These are phyloP conservation scores for Catharus ustulatus DNA, from an alignment of 2,797 vertebrate species.

Conservation along the genomic window DNA sequence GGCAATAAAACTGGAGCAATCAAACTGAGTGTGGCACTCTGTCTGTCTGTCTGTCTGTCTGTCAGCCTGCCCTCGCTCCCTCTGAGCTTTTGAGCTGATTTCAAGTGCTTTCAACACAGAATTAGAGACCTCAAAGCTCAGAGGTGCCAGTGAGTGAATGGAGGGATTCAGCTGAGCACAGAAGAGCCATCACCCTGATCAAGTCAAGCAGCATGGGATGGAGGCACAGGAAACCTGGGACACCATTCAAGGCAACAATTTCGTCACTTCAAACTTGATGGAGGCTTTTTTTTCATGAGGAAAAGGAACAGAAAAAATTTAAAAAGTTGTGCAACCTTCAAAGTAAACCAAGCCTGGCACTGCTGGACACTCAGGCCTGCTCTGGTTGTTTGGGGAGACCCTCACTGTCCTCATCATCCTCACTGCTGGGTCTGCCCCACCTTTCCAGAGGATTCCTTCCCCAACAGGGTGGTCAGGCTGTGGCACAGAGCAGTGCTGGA, in stretches of 20 bases:
- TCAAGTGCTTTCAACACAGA: not conserved
- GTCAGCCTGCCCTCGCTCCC: not conserved
- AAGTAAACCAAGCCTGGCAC: not conserved
- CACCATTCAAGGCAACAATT: not conserved
- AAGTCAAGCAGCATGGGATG: not conserved
- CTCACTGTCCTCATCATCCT: not conserved
- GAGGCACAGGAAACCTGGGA: not conserved
- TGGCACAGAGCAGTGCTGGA: not conserved
- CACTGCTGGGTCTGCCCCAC: not conserved
- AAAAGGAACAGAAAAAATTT: not conserved
- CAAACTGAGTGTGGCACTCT: not conserved
- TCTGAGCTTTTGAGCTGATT: slow-evolving; percentile 10
- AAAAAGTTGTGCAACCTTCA: not conserved
- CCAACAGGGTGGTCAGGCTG: not conserved
- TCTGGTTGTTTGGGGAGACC: not conserved
- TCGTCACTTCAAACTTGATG: not conserved
- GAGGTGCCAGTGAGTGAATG: not conserved
- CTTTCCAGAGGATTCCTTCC: not conserved
- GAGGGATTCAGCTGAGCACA: not conserved
- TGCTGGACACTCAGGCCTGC: not conserved
- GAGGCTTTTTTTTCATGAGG: not conserved
- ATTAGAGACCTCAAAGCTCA: not conserved
- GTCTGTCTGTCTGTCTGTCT: not conserved
- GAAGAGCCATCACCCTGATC: not conserved
- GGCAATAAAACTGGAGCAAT: not conserved